These are phyloP conservation scores for Pluvialis apricaria DNA, from an alignment of 2,113 vertebrate species.

Conservation along the genomic window DNA sequence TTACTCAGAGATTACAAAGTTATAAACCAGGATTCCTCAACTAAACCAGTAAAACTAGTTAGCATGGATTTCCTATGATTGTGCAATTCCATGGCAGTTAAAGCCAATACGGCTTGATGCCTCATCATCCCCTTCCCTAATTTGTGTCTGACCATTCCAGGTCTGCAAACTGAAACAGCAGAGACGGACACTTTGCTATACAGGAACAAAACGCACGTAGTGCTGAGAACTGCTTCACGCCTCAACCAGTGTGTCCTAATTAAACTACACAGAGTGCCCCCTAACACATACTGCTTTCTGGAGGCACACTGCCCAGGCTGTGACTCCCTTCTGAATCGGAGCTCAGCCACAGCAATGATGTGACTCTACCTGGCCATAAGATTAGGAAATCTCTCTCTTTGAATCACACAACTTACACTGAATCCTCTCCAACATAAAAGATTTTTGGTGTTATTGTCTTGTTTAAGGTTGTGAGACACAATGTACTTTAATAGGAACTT, in stretches of 20 bases:
- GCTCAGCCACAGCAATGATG: background rate
- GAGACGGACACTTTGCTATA: background rate
- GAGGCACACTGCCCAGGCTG: background rate
- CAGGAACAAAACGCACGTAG: background rate
- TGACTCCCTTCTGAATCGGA: background rate
- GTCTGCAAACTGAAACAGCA: background rate
- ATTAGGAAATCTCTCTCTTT: background rate
- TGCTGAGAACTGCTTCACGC: background rate
- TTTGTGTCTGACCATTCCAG: fast-evolving
- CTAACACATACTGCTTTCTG: background rate
- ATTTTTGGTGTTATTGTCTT: background rate
- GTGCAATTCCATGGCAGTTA: background rate
- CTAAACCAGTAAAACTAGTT: background rate
- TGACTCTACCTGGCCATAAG: background rate
- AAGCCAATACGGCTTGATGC: background rate
- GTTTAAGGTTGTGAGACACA: background rate
- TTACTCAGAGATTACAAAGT: background rate
- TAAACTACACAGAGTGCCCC: background rate
- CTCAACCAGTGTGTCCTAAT: background rate
- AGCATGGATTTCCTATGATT: background rate
- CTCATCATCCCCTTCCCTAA: background rate
- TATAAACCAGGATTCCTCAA: background rate
- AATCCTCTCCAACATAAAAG: background rate
- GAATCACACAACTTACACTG: background rate
- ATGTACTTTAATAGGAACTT: background rate